phyloP scores from a whole-genome alignment of 2,888 invertebrate genomes.

The Craniophora ligustri region DNA sequence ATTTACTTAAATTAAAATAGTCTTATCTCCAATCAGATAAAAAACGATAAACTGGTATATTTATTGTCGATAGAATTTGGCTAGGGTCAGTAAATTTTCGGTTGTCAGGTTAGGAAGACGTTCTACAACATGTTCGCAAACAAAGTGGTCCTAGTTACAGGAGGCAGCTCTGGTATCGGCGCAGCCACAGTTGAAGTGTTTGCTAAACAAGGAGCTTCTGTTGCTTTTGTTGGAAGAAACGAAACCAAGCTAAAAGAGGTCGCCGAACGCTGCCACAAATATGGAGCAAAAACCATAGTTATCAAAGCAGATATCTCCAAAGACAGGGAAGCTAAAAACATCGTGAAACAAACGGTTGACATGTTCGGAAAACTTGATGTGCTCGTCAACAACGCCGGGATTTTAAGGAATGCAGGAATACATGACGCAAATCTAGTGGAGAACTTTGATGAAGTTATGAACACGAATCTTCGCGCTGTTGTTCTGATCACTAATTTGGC shows the following conservation, averaged over 20 bases:
- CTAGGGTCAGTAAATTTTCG: too few species aligned
- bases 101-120: too few species aligned
- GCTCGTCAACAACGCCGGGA: too few species aligned
- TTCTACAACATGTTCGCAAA: constrained; percentile 59
- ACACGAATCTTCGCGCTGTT: constrained; percentile 54
- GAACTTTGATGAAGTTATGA: constrained; percentile 52
- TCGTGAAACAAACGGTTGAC: constrained; percentile 58
- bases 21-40: too few species aligned
- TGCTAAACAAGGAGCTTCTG: constrained; percentile 87
- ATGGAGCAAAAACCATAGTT: constrained; percentile 47
- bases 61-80: too few species aligned
- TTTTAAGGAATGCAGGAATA: constrained; percentile 35
- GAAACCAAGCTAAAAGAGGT: constrained; percentile 88
- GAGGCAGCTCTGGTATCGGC: constrained; percentile 92
- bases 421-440: constrained; percentile 26
- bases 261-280: constrained; percentile 60
- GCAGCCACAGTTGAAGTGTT: constrained; percentile 90
- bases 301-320: constrained; percentile 64
- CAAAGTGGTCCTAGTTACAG: constrained; percentile 67
- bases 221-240: constrained; percentile 91
- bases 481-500: constrained; percentile 53
- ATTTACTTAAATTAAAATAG: too few species aligned
- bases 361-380: constrained; percentile 62
- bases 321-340: constrained; percentile 54
- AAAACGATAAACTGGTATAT: too few species aligned